These are phyloP conservation scores for Drosophila borborema DNA, from an alignment of 2,888 invertebrate species.

Conservation along the genomic window DNA sequence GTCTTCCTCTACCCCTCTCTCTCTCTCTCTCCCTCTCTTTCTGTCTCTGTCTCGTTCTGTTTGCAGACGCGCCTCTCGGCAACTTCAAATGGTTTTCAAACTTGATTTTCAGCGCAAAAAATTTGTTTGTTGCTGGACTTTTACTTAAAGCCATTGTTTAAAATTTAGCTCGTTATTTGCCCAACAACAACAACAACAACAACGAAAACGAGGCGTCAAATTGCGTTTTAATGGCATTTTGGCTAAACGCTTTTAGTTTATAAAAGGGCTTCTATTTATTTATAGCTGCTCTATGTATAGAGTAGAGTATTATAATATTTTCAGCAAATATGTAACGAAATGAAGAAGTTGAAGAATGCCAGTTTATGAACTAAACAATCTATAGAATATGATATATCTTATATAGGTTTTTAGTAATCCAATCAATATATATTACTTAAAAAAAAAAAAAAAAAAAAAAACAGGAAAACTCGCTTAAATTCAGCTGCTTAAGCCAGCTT, in stretches of 20 bases:
- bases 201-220: conserved; percentile 49
- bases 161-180: conserved; percentile 50
- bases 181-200: conserved; percentile 11
- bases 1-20: not conserved
- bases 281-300: not conserved
- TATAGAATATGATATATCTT: not conserved
- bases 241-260: conserved; percentile 45
- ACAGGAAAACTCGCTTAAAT: not conserved
- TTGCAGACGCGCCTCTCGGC: conserved; percentile 27
- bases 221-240: conserved; percentile 70
- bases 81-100: conserved; percentile 37
- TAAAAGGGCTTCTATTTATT: conserved; percentile 29
- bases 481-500: not conserved
- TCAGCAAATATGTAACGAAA: not conserved
- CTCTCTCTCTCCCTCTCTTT: not conserved
- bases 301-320: not conserved
- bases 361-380: not conserved
- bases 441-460: too few relatives aligned
- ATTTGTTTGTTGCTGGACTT: not conserved
- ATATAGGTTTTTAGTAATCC: not conserved
- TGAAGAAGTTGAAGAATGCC: not conserved
- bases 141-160: conserved; percentile 18
- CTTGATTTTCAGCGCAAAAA: conserved; percentile 24
- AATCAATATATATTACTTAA: not conserved
- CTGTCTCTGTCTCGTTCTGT: not conserved